Evolutionary conservation across 2,113 vertebrate genomes (phyloP).

Genomic region (Turnix velox): DNA sequence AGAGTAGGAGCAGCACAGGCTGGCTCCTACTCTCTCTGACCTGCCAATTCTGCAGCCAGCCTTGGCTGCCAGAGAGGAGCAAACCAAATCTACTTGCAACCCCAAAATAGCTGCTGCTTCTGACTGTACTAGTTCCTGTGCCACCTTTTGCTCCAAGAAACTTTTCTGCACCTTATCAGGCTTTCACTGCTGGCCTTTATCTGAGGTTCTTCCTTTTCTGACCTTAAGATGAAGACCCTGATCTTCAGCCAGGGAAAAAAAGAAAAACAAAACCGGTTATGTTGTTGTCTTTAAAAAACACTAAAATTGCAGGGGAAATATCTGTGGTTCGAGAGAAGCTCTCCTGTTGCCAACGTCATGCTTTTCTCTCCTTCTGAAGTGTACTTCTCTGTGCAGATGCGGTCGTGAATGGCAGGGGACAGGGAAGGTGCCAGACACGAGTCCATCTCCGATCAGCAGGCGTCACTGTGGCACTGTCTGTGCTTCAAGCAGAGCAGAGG

Average conservation of each 20-base stretch:
- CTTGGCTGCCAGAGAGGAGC: not conserved
- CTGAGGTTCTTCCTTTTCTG: not conserved
- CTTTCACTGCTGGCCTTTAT: not conserved
- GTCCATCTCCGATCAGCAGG: not conserved
- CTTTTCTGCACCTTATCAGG: not conserved
- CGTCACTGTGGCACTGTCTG: not conserved
- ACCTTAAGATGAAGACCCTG: not conserved
- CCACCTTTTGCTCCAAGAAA: not conserved
- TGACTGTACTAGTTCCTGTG: not conserved
- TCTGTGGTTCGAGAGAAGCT: not conserved
- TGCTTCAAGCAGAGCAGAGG: not conserved
- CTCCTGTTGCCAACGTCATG: rapidly evolving
- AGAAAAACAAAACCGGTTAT: too few relatives aligned
- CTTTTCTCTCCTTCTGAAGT: not conserved
- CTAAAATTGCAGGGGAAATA: not conserved
- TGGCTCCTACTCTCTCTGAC: not conserved
- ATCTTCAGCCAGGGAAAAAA: not conserved
- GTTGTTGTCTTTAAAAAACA: not conserved
- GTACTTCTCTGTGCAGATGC: rapidly evolving
- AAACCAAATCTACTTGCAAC: not conserved
- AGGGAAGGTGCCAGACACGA: not conserved
- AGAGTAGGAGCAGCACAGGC: not conserved
- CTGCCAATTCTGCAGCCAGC: not conserved
- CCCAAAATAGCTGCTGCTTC: not conserved
- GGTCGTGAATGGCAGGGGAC: rapidly evolving